Percentiles rank a stretch among this genome's conserved stretches.
phyloP scores from a whole-genome alignment of 2,888 invertebrate genomes.

The Galerucella calmariensis region DNA sequence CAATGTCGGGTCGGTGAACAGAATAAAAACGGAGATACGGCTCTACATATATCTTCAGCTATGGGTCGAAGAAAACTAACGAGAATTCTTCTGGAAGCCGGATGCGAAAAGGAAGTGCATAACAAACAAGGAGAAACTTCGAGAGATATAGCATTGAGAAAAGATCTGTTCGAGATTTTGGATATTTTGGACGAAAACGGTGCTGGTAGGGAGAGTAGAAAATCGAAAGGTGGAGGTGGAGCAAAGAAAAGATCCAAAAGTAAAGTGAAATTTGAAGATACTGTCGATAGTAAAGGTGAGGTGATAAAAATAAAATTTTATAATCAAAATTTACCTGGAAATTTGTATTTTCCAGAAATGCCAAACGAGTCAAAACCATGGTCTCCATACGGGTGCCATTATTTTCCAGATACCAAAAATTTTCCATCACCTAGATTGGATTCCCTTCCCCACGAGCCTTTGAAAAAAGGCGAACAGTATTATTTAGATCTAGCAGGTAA shows the following conservation, averaged over 20 bases:
- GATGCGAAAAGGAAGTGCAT: constrained; percentile 75
- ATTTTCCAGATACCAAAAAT: constrained; percentile 85
- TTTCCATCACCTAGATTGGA: constrained; percentile 88
- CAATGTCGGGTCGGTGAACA: constrained; percentile 84
- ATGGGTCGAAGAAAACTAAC: constrained; percentile 94
- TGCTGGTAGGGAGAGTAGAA: constrained; percentile 65
- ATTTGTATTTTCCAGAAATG: not conserved
- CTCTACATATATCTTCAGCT: constrained; percentile 92
- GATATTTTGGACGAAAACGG: constrained; percentile 75
- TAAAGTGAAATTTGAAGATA: constrained; percentile 60
- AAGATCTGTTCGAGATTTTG: constrained; percentile 86
- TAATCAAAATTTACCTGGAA: no score
- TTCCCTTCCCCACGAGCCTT: constrained; percentile 86
- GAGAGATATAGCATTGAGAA: constrained; percentile 87
- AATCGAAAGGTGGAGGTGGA: constrained; percentile 67
- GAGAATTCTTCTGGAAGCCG: constrained; percentile 88
- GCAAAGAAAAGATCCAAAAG: constrained; percentile 64
- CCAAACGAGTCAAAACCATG: constrained; percentile 66
- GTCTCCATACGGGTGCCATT: constrained; percentile 94
- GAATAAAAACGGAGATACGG: constrained; percentile 96
- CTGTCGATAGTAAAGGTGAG: constrained; percentile 44
- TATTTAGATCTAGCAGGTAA: constrained; percentile 87
- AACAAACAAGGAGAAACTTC: constrained; percentile 93
- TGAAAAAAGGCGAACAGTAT: constrained; percentile 91
- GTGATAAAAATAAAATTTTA: no score